Evolutionary conservation across 2,888 invertebrate genomes (phyloP).

Genomic region (Nezara viridula): DNA sequence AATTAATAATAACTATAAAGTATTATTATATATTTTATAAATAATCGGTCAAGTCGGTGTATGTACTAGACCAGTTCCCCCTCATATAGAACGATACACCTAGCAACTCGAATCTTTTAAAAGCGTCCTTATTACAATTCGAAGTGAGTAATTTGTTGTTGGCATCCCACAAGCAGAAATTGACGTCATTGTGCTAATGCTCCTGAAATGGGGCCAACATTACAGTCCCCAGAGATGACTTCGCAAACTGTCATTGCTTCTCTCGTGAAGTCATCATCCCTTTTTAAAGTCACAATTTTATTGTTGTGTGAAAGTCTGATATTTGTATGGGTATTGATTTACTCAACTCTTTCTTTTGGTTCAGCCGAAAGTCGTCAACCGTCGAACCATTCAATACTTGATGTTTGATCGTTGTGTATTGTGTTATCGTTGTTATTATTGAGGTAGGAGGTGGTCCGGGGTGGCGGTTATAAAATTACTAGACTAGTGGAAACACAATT

Average conservation of each 20-base stretch:
- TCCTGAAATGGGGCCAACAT: slow-evolving; percentile 45
- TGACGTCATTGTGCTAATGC: slow-evolving; percentile 48
- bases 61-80: background rate
- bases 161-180: background rate
- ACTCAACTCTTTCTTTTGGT: background rate
- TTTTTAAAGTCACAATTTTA: background rate
- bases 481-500: too few species aligned
- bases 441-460: too few species aligned
- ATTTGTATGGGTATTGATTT: background rate
- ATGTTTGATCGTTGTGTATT: too few species aligned
- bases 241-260: background rate
- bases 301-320: background rate
- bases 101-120: background rate
- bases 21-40: too few species aligned
- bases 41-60: too few species aligned
- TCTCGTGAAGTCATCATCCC: background rate
- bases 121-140: slow-evolving; percentile 16
- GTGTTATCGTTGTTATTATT: too few species aligned
- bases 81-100: background rate
- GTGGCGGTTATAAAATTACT: too few species aligned
- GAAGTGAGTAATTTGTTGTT: slow-evolving; percentile 39
- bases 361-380: background rate
- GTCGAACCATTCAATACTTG: background rate
- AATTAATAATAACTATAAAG: too few species aligned
- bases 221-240: background rate